Base-by-base conservation (phyloP, 2,888 invertebrate genomes). In the Conistra vaccinii region DNA sequence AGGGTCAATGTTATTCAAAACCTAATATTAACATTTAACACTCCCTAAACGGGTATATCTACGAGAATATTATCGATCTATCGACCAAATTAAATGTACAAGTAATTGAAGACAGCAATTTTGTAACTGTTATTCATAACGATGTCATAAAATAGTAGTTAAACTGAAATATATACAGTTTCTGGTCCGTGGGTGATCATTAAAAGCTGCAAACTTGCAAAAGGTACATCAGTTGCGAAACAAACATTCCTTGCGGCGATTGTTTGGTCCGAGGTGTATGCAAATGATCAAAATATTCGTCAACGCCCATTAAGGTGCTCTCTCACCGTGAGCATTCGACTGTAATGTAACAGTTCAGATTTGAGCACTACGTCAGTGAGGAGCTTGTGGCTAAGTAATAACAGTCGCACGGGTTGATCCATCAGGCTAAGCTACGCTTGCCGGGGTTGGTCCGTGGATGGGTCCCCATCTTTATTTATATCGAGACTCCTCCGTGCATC, bases 231-330 rank as follows among this genome's bases (percentile, higher is more conserved):
- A 58, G 35, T 76, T 68, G 73, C 48, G 68, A 75, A 73, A 79
- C 67, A 17, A 62, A 39, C 65, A 90, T 90, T 89, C 90, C 90
- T 86, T 17, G 63, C 62, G 77, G 84, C 89, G 86, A 90, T 90
- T 89, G 89, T 91, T 91, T 84, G 76, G 85, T 74, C 80, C 82
- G 81, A 77, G 79, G 82, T 69, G 65, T 86, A 85, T 88, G 85
- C 82, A 88, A 91, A 91, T 90, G 84, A 68, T 85, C 73, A 82
- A 89, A 76, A 89, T 89, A 87, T 89, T 89, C 76, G 84, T 76
- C 73, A 75, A 86, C 88, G 87, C 88, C 88, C 87, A 90, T 83
- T 78, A 39, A 39, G 39, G 39, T 9, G 39, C 39, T 39, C 39
- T 10, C 39, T 39, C 39, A 39, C 39, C 7, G 39, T 0, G 10